Base-by-base conservation (phyloP, 2,888 invertebrate genomes). In the Diarsia mendica region DNA sequence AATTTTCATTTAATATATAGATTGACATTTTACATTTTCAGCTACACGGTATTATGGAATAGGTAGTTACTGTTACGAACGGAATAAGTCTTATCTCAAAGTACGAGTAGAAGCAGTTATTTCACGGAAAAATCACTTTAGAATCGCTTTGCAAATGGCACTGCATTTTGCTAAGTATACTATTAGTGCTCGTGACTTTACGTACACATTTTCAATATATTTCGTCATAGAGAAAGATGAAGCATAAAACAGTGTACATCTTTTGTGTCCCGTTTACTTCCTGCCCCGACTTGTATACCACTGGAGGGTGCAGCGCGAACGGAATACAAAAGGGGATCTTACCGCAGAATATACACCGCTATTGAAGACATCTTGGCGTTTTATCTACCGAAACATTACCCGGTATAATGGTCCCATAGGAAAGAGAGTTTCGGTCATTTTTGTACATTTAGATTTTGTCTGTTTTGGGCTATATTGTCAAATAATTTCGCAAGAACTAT, bases 351-450 rank as follows among this genome's bases (percentile, higher is more conserved):
- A 69, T 72, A 71, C 68, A 39, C 60, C 39, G 44, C 60, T 75
- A 75, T 63, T 68, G 44, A 66, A 66, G 69, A 76, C 48, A 67
- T 83, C 70, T 69, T 79, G 58, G n/a, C 60, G 61, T 64, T 81
- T 82, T 83, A 83, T 82, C 79, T 83, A 46, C 49, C n/a, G 28
- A 74, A 70, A 75, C 58, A 67, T 79, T 79, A 75, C 8, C 10
- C 13, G 5, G 65, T 33, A 20, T 73, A 46, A 66, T 61, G 49
- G 63, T 48, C 49, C 53, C 60, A 18, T 39, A 11, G 48, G 60
- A 60, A 44, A 33, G 11, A 49, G 33, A 49, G 20, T 61, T 61
- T 33, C 6, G 28, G 67, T 11, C 18, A 23, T 67, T 61, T 9
- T 63, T 53, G 20, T 0, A 33, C n/a, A 23, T 70, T 63, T 63